phyloP scores from a whole-genome alignment of 2,113 vertebrate species.

The Xyrauchen texanus region DNA sequence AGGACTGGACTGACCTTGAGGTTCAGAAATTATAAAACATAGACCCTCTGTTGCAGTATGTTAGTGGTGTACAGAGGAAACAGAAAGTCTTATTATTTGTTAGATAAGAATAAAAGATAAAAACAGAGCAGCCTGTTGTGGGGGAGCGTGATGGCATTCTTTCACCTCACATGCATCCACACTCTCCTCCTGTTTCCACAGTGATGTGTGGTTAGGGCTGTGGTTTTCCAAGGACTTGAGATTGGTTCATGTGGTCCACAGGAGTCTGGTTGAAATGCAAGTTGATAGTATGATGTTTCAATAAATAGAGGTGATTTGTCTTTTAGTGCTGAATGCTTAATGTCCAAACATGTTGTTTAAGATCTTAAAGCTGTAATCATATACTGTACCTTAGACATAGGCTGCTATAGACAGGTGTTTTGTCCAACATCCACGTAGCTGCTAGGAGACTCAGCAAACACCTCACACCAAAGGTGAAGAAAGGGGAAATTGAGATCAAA shows the following conservation, averaged over 20 bases:
- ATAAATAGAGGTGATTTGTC: not conserved
- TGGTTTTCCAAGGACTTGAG: not conserved
- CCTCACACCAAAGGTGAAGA: not conserved
- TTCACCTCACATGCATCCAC: not conserved
- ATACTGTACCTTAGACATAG: not conserved
- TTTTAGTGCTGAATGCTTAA: constrained; percentile 2
- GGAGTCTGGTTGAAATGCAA: constrained; percentile 2
- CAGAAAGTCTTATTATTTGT: not conserved
- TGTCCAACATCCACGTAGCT: not conserved
- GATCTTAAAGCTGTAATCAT: not conserved
- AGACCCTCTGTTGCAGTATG: too few relatives aligned
- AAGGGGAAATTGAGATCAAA: not conserved
- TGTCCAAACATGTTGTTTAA: not conserved
- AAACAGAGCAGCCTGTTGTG: not conserved
- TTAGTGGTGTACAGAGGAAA: not conserved
- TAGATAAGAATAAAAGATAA: not conserved
- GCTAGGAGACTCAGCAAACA: not conserved
- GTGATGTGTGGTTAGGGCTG: not conserved
- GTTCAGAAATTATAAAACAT: too few relatives aligned
- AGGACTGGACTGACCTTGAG: too few relatives aligned
- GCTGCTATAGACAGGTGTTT: too few relatives aligned
- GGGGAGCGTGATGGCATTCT: not conserved
- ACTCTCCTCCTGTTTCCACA: not conserved
- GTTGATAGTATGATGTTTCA: not conserved
- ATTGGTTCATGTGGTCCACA: not conserved